Evolutionary conservation across 2,797 vertebrate genomes (phyloP), one percentile per base, ranked within the genome.

Genomic region (Phyllotis vaccarum): DNA sequence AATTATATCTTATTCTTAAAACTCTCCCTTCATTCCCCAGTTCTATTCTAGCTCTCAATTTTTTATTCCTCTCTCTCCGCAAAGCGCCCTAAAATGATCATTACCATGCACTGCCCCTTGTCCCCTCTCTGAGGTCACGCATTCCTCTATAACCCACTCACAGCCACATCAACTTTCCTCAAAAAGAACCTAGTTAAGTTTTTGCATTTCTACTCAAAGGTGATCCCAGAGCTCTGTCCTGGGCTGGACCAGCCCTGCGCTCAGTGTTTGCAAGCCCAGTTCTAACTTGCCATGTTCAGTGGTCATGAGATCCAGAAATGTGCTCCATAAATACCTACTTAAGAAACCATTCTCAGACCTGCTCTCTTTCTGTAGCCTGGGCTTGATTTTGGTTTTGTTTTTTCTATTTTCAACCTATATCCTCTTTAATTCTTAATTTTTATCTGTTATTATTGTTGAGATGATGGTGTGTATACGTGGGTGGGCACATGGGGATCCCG

Each of bases 151-250:
- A 88, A 81, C 75, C 86, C 46, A 34, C 52, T 60, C 56, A 56
- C 11, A 16, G 22, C 49, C 85, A 81, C 81, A 31, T 70, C n/a
- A 86, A 74, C 58, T 93, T 79, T 37, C 27, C 58, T 43, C 43
- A 89, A 49, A 58, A 27, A 76, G 43, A 87, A 11, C 16, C 2
- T 10, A 56, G 43, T 31, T 68, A 29, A 3, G 74, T 60, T 54
- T n/a, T 91, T 86, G 58, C 7, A 74, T 75, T 91, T 86, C 76
- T 79, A 2, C 40, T 88, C 58, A 93, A 91, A 85, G 60, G 60
- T 46, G 54, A 29, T 76, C 34, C 31, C 60, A 90, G 27, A 24
- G 68, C 81, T 92, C 56, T 86, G 21, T 43, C 54, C 76, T 46
- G 58, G 91, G 64, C n/a, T 56, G 79, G 56, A 83, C 78, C 6